Conservation (phyloP, 2,888 invertebrate species). For the Orthonychiurus folsomi region DNA sequence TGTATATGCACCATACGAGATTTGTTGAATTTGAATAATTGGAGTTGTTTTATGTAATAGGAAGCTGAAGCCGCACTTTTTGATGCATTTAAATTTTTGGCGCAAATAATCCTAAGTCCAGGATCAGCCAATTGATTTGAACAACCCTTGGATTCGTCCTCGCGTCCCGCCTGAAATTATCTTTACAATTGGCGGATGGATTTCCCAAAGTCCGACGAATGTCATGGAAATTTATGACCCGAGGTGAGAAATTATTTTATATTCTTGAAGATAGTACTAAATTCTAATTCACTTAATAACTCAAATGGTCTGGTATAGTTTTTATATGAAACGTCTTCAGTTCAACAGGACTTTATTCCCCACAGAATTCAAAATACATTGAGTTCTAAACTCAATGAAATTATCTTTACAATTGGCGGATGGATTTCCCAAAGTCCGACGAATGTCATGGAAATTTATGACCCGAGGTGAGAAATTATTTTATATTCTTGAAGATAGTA, state of each 20-base stretch:
- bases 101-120: background rate
- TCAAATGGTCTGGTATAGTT: too few relatives aligned
- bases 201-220: conserved; percentile 66
- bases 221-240: conserved; percentile 48
- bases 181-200: conserved; percentile 52
- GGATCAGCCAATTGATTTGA: conserved; percentile 42
- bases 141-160: conserved; percentile 57
- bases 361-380: too few relatives aligned
- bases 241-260: conserved; percentile 34
- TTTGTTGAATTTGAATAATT: too few relatives aligned
- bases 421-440: conserved; percentile 68
- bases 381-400: too few relatives aligned
- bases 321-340: too few relatives aligned
- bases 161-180: conserved; percentile 53
- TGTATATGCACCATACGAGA: too few relatives aligned
- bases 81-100: conserved; percentile 51
- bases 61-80: conserved; percentile 51
- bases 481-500: too few relatives aligned
- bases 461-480: conserved; percentile 42
- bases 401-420: conserved; percentile 49
- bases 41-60: too few relatives aligned
- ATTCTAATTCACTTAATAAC: too few relatives aligned
- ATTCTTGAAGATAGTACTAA: too few relatives aligned
- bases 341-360: too few relatives aligned
- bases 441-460: conserved; percentile 51